Conservation (phyloP, 2,797 vertebrate genomes). For the Peromyscus aztecus region DNA sequence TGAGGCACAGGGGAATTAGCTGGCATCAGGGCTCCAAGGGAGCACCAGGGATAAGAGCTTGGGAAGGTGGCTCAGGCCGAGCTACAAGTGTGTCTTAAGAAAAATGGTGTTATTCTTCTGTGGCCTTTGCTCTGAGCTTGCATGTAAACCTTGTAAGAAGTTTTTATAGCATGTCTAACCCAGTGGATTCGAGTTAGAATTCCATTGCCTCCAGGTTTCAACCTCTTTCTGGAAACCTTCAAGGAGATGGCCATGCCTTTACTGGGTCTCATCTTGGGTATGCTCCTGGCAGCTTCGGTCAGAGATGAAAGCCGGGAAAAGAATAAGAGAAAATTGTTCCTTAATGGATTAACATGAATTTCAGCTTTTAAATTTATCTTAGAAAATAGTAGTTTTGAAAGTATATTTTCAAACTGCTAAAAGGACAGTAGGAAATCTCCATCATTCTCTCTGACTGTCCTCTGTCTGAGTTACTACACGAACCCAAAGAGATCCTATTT, state of each 20-base stretch:
- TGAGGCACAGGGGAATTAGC: neutral
- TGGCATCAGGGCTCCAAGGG: neutral
- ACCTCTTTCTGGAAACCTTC: neutral
- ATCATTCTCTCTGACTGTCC: neutral
- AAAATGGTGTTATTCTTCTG: neutral
- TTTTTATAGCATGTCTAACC: neutral
- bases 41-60: neutral
- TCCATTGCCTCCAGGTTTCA: neutral
- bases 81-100: neutral
- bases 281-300: neutral
- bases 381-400: neutral
- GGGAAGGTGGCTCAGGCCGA: neutral
- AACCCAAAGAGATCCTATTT: neutral
- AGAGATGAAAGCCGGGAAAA: neutral
- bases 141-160: neutral
- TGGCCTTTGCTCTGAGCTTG: neutral
- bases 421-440: neutral
- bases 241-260: neutral
- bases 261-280: neutral
- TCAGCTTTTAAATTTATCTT: constrained; percentile 3
- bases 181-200: constrained; percentile 7
- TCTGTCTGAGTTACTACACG: neutral
- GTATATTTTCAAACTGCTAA: constrained; percentile 51
- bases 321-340: neutral
- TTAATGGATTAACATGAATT: neutral